Evolutionary conservation across 2,888 invertebrate genomes (phyloP), one percentile per base, ranked within the genome.

Genomic region (Harpagoxenus sublaevis): DNA sequence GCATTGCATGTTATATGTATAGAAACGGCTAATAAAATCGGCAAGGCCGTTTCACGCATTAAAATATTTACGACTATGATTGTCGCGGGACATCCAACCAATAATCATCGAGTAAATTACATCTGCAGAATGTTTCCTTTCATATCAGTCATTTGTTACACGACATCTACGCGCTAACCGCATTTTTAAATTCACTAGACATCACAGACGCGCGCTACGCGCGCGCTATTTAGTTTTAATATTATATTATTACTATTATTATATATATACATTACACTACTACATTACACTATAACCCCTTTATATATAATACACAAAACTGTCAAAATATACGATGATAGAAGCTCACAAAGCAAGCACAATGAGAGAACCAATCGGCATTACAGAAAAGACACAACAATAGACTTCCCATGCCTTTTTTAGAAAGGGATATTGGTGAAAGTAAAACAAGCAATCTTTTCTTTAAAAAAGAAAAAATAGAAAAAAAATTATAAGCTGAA

Each of bases 41-140:
- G n/a, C 70, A 48, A 73, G 73, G 51, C 53, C 53, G 78, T 60
- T 84, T 73, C 39, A 60, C 83, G 86, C 83, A 84, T 89, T 87
- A 85, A 88, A 87, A 79, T 89, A 90, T 92, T 92, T 92, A 91
- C 90, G 92, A 92, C 92, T 90, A 88, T 89, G 88, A 92, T 92
- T 88, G 88, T 91, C 88, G 89, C 89, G 88, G 85, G 88, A 83
- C 83, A 91, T 92, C 89, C 92, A 90, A 91, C 89, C 91, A 94
- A 93, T 93, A 94, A 92, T 92, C 89, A 92, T 90, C 89, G 89
- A 91, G 93, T 91, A 92, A 90, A 86, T 90, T 84, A 86, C 81
- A 89, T 88, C 89, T 89, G 23, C 23, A 23, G 39, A 10, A 94
- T 94, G 93, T 92, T 92, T 92, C 92, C 35, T 63, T 65, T 35